Evolutionary conservation across 2,888 invertebrate species (phyloP).

Genomic region (Leptogaster cylindrica): DNA sequence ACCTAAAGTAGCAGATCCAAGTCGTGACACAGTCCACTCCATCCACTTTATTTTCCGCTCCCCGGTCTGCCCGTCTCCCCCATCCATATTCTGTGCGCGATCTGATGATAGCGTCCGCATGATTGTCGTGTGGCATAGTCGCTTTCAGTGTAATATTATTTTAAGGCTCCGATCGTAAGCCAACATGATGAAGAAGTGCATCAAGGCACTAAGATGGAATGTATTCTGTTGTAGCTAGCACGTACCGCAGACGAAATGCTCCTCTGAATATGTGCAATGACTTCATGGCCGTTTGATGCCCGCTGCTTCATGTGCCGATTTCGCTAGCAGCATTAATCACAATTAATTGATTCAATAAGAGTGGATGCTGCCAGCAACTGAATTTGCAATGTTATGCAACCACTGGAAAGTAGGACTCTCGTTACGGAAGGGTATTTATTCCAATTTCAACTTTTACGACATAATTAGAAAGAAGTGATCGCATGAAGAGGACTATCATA

Average conservation of each 20-base stretch:
- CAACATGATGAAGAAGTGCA: slow-evolving; percentile 18
- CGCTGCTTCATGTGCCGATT: slow-evolving; percentile 30
- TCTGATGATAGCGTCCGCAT: slow-evolving; percentile 25
- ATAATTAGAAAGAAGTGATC: no score
- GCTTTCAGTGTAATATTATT: slow-evolving; percentile 17
- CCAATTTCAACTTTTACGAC: slow-evolving; percentile 26
- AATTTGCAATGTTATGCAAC: slow-evolving; percentile 18
- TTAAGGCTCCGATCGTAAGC: slow-evolving; percentile 14
- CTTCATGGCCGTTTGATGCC: slow-evolving; percentile 28
- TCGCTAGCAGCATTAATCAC: slow-evolving; percentile 35
- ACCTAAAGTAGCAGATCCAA: background rate
- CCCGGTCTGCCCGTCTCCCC: background rate
- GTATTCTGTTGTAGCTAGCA: background rate
- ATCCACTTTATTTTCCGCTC: slow-evolving; percentile 5
- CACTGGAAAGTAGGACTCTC: slow-evolving; percentile 31
- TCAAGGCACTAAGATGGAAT: background rate
- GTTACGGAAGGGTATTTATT: slow-evolving; percentile 30
- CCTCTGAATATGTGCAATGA: slow-evolving; percentile 25
- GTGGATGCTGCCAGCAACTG: slow-evolving; percentile 5
- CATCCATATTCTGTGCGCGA: background rate
- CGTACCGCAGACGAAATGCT: slow-evolving; percentile 30
- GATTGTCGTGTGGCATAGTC: slow-evolving; percentile 32
- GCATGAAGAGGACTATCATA: no score
- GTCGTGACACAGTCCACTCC: slow-evolving; percentile 33
- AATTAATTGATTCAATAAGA: slow-evolving; percentile 38